These are phyloP conservation scores for Raja brachyura DNA, from an alignment of 2,113 vertebrate species.

Conservation along the genomic window DNA sequence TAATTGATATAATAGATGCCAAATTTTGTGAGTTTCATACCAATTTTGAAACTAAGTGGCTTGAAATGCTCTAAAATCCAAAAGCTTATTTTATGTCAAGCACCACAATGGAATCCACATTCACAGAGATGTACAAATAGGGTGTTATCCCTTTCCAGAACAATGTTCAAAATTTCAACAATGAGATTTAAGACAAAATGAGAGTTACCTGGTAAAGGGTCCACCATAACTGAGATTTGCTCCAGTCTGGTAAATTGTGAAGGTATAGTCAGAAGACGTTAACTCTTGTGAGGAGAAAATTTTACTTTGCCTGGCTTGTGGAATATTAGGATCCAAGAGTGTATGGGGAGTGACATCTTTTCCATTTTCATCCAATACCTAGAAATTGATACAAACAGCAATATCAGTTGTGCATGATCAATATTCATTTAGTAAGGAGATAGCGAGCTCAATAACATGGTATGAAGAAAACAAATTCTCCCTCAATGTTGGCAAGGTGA, in stretches of 20 bases:
- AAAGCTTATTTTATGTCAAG: background rate
- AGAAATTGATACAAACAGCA: slow-evolving; percentile 36
- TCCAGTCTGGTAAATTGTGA: slow-evolving; percentile 51
- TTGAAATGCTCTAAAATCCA: background rate
- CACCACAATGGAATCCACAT: background rate
- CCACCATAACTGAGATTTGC: slow-evolving; percentile 52
- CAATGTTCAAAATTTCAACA: background rate
- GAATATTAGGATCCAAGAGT: slow-evolving; percentile 55
- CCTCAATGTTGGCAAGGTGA: too few species aligned
- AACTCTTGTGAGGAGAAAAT: slow-evolving; percentile 54
- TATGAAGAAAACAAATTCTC: too few species aligned
- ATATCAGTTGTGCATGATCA: background rate
- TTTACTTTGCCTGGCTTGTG: slow-evolving; percentile 51
- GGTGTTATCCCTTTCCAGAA: background rate
- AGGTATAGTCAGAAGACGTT: slow-evolving; percentile 48
- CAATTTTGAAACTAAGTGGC: background rate
- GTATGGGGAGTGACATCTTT: slow-evolving; percentile 76
- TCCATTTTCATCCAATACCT: slow-evolving; percentile 73
- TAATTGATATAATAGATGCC: background rate
- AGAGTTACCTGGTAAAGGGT: slow-evolving; percentile 64
- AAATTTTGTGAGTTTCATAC: background rate
- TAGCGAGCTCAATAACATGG: too few species aligned
- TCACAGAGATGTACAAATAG: background rate
- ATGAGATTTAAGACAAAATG: background rate
- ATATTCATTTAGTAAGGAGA: too few species aligned